A percentile compares a stretch with the other conserved stretches of the same genome.
phyloP scores from a whole-genome alignment of 1,140 invertebrate genomes.

The Riptortus pedestris region DNA sequence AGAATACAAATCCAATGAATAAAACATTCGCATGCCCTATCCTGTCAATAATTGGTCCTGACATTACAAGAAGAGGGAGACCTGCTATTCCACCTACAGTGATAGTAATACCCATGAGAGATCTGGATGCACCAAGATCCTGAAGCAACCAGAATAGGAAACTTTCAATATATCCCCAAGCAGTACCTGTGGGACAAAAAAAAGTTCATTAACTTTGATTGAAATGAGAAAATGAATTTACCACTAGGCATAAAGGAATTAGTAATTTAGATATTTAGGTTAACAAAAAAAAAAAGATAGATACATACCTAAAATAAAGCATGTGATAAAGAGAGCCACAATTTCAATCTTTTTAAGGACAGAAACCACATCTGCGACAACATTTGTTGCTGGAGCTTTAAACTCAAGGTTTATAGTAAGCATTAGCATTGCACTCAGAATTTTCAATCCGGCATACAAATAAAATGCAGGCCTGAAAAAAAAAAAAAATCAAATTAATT shows the following conservation, averaged over 20 bases:
- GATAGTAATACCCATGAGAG: constrained; percentile 73
- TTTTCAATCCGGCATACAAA: constrained; percentile 60
- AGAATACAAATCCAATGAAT: constrained; percentile 66
- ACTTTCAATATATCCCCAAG: constrained; percentile 75
- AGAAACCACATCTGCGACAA: constrained; percentile 56
- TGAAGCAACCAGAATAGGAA: constrained; percentile 79
- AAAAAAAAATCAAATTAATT: constrained; percentile 24
- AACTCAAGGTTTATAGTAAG: constrained; percentile 65
- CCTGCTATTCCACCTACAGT: constrained; percentile 67
- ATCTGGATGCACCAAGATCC: constrained; percentile 64
- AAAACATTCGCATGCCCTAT: constrained; percentile 74
- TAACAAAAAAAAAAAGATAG: too few relatives aligned
- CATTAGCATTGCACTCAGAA: constrained; percentile 55
- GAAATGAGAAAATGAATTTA: background rate
- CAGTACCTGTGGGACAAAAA: constrained; percentile 45
- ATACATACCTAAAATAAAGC: constrained; percentile 56
- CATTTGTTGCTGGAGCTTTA: constrained; percentile 58
- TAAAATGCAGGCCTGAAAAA: constrained; percentile 65
- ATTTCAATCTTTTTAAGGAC: constrained; percentile 64
- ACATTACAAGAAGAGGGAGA: constrained; percentile 62
- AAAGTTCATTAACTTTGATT: background rate
- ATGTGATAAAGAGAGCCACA: constrained; percentile 56
- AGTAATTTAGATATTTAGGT: background rate
- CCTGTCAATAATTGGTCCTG: constrained; percentile 64
- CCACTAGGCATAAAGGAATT: background rate